Conservation (phyloP, 2,888 invertebrate genomes). For the Erebia ligea region DNA sequence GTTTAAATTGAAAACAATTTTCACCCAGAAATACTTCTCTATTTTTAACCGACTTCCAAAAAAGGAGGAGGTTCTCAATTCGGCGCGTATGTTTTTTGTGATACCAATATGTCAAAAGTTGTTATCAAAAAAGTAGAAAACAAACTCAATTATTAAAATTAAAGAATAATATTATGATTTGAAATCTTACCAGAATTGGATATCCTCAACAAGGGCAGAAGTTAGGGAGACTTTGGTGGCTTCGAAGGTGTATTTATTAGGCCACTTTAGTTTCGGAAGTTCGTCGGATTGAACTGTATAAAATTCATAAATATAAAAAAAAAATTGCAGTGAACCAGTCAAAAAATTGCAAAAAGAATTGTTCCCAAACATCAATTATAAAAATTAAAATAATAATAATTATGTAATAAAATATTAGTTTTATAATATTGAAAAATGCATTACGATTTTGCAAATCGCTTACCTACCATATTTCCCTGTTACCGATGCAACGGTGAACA, state of each 20-base stretch:
- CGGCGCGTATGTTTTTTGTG: no score
- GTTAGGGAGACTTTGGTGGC: conserved; percentile 54
- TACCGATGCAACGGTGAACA: conserved; percentile 29
- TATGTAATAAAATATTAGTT: background rate
- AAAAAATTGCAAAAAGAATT: no score
- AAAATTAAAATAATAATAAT: no score
- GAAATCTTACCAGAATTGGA: conserved; percentile 55
- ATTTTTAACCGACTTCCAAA: no score
- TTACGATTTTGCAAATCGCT: conserved; percentile 21
- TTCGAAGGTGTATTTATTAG: conserved; percentile 50
- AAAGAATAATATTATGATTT: background rate
- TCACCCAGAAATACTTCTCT: no score
- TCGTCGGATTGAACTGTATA: conserved; percentile 17
- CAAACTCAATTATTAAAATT: background rate
- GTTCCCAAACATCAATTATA: no score
- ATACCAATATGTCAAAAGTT: no score
- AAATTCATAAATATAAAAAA: background rate
- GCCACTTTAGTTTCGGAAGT: conserved; percentile 51
- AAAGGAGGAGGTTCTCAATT: no score
- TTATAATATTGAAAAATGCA: background rate
- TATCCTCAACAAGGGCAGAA: conserved; percentile 56
- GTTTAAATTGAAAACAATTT: no score
- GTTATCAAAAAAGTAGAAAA: background rate
- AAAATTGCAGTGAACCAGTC: no score
- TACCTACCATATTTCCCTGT: conserved; percentile 37